Percentiles rank a stretch among this genome's conserved stretches.
These are phyloP conservation scores for Drosophila biarmipes DNA, from an alignment of 1,140 invertebrate genomes.

Conservation along the genomic window DNA sequence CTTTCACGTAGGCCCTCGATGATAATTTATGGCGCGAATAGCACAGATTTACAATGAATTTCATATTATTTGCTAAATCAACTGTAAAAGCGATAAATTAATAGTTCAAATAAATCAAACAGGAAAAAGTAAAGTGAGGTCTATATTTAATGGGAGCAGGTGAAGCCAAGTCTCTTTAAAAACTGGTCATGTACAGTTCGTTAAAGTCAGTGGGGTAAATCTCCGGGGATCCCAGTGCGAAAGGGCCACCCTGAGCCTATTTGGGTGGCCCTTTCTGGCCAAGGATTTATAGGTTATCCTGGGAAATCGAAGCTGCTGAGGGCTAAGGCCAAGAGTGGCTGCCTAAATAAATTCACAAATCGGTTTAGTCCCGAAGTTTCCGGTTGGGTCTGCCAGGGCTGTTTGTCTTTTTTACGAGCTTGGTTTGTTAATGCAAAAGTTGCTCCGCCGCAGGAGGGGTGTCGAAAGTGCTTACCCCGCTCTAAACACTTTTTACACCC, in stretches of 20 bases:
- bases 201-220: not conserved
- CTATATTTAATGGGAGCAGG: slow-evolving; percentile 2
- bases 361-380: slow-evolving; percentile 57
- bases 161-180: not conserved
- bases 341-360: slow-evolving; percentile 67
- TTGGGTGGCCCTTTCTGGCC: slow-evolving; percentile 3
- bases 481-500: not conserved
- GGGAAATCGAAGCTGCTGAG: slow-evolving; percentile 49
- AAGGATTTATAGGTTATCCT: slow-evolving; percentile 51
- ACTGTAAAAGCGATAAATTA: slow-evolving; percentile 77
- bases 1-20: slow-evolving; percentile 11
- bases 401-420: slow-evolving; percentile 70
- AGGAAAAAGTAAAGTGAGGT: slow-evolving; percentile 7
- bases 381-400: slow-evolving; percentile 35
- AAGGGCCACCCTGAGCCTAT: slow-evolving; percentile 7
- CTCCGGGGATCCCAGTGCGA: slow-evolving; percentile 25
- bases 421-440: slow-evolving; percentile 64
- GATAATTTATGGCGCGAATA: slow-evolving; percentile 54
- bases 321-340: slow-evolving; percentile 33
- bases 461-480: slow-evolving; percentile 38
- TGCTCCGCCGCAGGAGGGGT: slow-evolving; percentile 46
- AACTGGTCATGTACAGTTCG: not conserved
- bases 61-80: slow-evolving; percentile 68
- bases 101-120: slow-evolving; percentile 59
- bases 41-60: slow-evolving; percentile 72